Conservation (phyloP, 2,797 vertebrate species). For the Channa striata region DNA sequence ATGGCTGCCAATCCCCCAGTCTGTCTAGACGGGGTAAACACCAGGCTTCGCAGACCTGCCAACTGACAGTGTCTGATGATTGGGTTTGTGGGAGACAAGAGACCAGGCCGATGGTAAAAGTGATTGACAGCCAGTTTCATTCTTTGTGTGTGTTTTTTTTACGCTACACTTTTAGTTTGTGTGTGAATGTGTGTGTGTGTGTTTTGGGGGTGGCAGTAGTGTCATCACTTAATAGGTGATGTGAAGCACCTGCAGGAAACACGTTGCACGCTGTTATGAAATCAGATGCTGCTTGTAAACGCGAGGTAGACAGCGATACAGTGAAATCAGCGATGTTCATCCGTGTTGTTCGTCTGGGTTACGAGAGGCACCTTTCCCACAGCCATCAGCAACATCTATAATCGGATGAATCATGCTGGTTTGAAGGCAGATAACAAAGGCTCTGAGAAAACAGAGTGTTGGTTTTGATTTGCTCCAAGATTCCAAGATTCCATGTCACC, state of each 20-base stretch:
- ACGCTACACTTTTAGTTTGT: too few species aligned
- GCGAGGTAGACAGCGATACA: slow-evolving; percentile 36
- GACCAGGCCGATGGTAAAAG: slow-evolving; percentile 47
- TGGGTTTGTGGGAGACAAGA: slow-evolving; percentile 56
- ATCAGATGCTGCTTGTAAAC: slow-evolving; percentile 50
- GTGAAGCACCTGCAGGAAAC: slow-evolving; percentile 16
- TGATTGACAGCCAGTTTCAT: slow-evolving; percentile 61
- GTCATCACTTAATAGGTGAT: slow-evolving; percentile 33
- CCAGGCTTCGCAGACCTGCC: slow-evolving; percentile 66
- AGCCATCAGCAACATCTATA: slow-evolving; percentile 66
- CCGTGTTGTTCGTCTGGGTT: slow-evolving; percentile 31
- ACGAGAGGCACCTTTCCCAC: slow-evolving; percentile 47
- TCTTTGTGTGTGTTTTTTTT: slow-evolving; percentile 35
- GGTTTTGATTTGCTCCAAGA: slow-evolving; percentile 62
- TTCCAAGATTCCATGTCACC: slow-evolving; percentile 39
- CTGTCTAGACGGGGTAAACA: slow-evolving; percentile 82
- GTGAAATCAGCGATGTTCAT: slow-evolving; percentile 47
- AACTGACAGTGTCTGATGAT: slow-evolving; percentile 69
- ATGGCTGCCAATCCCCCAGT: slow-evolving; percentile 62
- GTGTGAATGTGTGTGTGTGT: neutral
- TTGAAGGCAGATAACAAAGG: slow-evolving; percentile 70
- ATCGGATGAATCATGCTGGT: slow-evolving; percentile 62
- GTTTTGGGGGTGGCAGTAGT: slow-evolving; percentile 14
- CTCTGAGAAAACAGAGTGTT: slow-evolving; percentile 44
- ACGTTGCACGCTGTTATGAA: slow-evolving; percentile 29